Percentiles rank a stretch among this genome's conserved stretches.
These are phyloP conservation scores for Streblospio benedicti DNA, from an alignment of 1,140 invertebrate genomes.

Conservation along the genomic window DNA sequence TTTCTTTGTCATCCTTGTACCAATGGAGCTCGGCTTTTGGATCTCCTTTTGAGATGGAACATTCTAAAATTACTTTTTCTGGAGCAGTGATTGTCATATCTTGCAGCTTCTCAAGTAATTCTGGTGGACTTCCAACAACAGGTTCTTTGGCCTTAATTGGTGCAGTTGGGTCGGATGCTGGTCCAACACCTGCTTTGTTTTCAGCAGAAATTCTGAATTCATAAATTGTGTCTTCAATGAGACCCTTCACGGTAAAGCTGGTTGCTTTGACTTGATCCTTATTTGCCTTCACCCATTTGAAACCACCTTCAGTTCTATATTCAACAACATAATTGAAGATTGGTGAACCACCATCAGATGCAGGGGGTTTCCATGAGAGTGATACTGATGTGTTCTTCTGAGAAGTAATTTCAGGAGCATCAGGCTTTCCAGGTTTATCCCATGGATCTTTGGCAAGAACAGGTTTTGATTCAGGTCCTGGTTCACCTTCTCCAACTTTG, in stretches of 20 bases:
- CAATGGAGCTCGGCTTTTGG: slow-evolving; percentile 11
- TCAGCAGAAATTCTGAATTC: slow-evolving; percentile 89
- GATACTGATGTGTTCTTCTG: slow-evolving; percentile 88
- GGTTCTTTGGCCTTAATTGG: slow-evolving; percentile 59
- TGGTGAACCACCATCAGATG: slow-evolving; percentile 57
- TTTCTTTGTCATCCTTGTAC: slow-evolving; percentile 33
- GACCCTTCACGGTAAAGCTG: slow-evolving; percentile 22
- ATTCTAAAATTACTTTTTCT: slow-evolving; percentile 1
- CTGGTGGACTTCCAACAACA: slow-evolving; percentile 14
- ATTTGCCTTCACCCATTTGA: slow-evolving; percentile 33
- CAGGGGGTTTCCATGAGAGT: slow-evolving; percentile 65
- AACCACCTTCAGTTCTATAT: slow-evolving; percentile 74
- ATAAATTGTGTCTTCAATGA: slow-evolving; percentile 51
- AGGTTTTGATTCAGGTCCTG: slow-evolving; percentile 72
- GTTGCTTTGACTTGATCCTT: slow-evolving; percentile 54
- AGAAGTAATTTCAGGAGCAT: slow-evolving; percentile 82
- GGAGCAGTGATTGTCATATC: slow-evolving; percentile 3
- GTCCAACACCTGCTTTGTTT: slow-evolving; percentile 90
- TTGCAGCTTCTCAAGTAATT: slow-evolving; percentile 7
- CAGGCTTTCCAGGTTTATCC: slow-evolving; percentile 77
- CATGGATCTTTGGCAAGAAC: slow-evolving; percentile 90
- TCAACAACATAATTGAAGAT: slow-evolving; percentile 72
- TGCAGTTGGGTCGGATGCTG: slow-evolving; percentile 80
- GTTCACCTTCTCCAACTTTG: slow-evolving; percentile 83
- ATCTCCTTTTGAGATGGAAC: slow-evolving; percentile 11